These are phyloP conservation scores for Dasyornis broadbenti DNA, from an alignment of 2,113 vertebrate species.

Conservation along the genomic window DNA sequence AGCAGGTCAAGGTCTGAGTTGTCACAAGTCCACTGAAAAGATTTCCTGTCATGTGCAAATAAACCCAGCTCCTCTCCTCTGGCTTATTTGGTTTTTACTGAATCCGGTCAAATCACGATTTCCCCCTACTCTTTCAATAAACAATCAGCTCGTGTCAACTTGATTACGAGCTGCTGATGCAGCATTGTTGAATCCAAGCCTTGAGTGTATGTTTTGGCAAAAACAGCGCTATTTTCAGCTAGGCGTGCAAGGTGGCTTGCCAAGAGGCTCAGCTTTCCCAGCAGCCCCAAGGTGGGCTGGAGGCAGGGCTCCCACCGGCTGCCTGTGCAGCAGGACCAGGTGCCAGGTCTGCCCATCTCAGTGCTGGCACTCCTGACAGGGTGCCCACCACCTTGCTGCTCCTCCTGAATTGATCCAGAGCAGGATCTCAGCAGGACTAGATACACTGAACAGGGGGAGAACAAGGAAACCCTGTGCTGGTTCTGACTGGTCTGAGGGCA, in stretches of 20 bases:
- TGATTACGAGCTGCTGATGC: constrained; percentile 42
- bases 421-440: background rate
- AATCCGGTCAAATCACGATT: background rate
- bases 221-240: constrained; percentile 8
- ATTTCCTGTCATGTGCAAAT: background rate
- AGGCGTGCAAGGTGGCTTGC: background rate
- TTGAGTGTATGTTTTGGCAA: constrained; percentile 50
- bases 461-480: background rate
- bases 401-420: background rate
- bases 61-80: background rate
- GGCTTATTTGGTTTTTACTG: background rate
- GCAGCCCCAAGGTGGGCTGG: background rate
- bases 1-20: background rate
- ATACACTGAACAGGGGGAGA: fast-evolving
- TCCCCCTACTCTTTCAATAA: background rate
- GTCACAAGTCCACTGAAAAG: background rate
- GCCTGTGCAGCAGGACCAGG: background rate
- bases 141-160: constrained; percentile 36
- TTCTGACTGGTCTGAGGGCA: background rate
- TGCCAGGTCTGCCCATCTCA: background rate
- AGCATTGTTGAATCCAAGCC: constrained; percentile 35
- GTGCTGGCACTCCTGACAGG: background rate
- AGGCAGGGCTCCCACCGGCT: background rate
- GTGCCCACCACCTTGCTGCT: background rate
- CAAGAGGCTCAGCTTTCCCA: background rate